Evolutionary conservation across 1,140 invertebrate genomes (phyloP), one percentile per base, ranked within the genome.

Genomic region (Steinernema khuongi): DNA sequence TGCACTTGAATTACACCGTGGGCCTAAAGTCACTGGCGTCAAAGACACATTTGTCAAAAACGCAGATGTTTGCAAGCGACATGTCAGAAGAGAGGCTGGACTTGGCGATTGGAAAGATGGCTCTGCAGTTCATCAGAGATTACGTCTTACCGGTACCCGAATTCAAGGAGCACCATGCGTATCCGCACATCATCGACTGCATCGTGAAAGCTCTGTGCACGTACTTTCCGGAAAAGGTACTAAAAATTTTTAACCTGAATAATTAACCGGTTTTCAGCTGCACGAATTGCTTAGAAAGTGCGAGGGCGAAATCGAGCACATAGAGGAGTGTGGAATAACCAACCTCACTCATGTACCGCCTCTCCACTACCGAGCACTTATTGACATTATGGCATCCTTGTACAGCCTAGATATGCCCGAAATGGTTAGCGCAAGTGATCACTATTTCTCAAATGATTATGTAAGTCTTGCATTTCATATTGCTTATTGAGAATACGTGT

Each of bases 371-470:
- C 50, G 50, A 26, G 19, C 50, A 22, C 26, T 60, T 14, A 14
- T 60, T 22, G 50, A 60, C 4, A 60, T 60, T 60, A 60, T 60
- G 50, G 26, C 50, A 22, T n/a, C 50, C 14, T 60, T 60, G 50
- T 60, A 60, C 50, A 26, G 22, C 26, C 7, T 60, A 4, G 50
- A 26, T 22, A 60, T 22, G 19, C 50, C 50, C 4, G 50, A 60
- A 26, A 60, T 60, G 50, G 22, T 4, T 11, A 22, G 4, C 4
- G 50, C 50, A 7, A 60, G 50, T 22, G 50, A 60, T 22, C 4
- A 22, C 19, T 60, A 60, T 22, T 60, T 60, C 26, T n/a, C 7
- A 2, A 60, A 22, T 60, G 50, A 60, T 22, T 41, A n/a, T n/a
- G 36, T 41, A 41, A 41, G 36, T 7, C 4, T 60, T 26, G 50